Percentiles rank a stretch among this genome's conserved stretches.
Evolutionary conservation across 2,888 invertebrate species (phyloP).

Genomic region (Pinctada fucata): DNA sequence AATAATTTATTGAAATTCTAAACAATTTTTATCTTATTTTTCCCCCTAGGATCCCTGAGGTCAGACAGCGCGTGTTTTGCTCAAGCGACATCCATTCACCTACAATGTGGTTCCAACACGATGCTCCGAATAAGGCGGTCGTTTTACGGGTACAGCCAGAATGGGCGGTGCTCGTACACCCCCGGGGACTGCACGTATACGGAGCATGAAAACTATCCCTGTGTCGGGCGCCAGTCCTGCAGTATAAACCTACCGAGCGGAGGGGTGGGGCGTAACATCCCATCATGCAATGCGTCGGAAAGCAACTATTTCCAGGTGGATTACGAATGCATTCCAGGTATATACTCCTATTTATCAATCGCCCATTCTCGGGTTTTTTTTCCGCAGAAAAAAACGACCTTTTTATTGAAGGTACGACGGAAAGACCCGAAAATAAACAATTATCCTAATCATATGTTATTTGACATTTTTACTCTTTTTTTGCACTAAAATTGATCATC

Average conservation of each 20-base stretch:
- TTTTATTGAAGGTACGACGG: no score
- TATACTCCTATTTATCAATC: no score
- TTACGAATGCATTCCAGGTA: conserved; percentile 71
- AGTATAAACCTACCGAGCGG: conserved; percentile 65
- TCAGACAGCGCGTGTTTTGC: conserved; percentile 63
- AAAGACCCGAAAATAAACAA: no score
- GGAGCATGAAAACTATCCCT: conserved; percentile 64
- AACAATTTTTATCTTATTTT: no score
- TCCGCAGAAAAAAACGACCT: no score
- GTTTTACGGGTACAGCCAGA: conserved; percentile 69
- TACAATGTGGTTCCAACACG: conserved; percentile 66
- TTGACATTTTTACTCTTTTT: no score
- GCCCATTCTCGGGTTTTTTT: no score
- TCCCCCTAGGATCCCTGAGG: not conserved
- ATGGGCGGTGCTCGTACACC: conserved; percentile 54
- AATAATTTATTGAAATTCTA: no score
- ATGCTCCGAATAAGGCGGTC: conserved; percentile 68
- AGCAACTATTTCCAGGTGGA: conserved; percentile 74
- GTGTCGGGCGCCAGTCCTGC: conserved; percentile 67
- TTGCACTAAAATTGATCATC: no score
- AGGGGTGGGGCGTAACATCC: conserved; percentile 58
- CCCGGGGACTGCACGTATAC: conserved; percentile 65
- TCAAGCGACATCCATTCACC: conserved; percentile 57
- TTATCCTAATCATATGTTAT: no score
- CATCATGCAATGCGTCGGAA: conserved; percentile 56